These are phyloP conservation scores for Xyliphius kryptos DNA, from an alignment of 2,113 vertebrate species.

Conservation along the genomic window DNA sequence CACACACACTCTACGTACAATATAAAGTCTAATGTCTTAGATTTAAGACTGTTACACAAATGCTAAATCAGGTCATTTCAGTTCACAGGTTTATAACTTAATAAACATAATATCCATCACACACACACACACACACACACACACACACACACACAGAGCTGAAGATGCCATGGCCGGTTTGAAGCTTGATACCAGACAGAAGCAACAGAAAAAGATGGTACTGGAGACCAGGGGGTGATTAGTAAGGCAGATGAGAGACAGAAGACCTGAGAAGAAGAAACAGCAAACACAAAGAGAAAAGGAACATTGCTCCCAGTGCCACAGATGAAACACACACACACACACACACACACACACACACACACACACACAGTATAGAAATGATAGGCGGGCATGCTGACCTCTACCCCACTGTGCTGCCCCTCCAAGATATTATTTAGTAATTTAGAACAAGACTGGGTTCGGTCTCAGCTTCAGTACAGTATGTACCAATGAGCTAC, in stretches of 20 bases:
- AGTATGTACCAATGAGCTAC: too few relatives aligned
- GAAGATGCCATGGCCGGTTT: conserved; percentile 51
- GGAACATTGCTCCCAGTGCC: not conserved
- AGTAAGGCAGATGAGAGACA: conserved; percentile 93
- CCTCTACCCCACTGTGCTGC: too few relatives aligned
- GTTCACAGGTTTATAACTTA: too few relatives aligned
- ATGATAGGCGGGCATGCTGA: too few relatives aligned
- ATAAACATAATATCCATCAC: too few relatives aligned
- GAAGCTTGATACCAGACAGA: conserved; percentile 49
- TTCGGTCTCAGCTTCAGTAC: too few relatives aligned
- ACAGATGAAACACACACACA: not conserved
- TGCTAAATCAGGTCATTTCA: too few relatives aligned
- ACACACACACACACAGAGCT: conserved; percentile 22
- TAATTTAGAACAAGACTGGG: too few relatives aligned
- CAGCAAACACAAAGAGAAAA: conserved; percentile 53
- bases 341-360: not conserved
- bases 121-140: conserved; percentile 9
- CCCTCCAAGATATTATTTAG: too few relatives aligned
- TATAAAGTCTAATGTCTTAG: too few relatives aligned
- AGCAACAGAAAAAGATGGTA: conserved; percentile 71
- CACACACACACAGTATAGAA: conserved; percentile 5
- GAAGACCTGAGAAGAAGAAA: conserved; percentile 88
- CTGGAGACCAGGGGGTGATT: conserved; percentile 78
- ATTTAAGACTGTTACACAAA: too few relatives aligned
- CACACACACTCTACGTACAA: too few relatives aligned